A percentile compares a stretch with the other conserved stretches of the same genome.
These are phyloP conservation scores for Clitarchus hookeri DNA, from an alignment of 2,888 invertebrate genomes.

Conservation along the genomic window DNA sequence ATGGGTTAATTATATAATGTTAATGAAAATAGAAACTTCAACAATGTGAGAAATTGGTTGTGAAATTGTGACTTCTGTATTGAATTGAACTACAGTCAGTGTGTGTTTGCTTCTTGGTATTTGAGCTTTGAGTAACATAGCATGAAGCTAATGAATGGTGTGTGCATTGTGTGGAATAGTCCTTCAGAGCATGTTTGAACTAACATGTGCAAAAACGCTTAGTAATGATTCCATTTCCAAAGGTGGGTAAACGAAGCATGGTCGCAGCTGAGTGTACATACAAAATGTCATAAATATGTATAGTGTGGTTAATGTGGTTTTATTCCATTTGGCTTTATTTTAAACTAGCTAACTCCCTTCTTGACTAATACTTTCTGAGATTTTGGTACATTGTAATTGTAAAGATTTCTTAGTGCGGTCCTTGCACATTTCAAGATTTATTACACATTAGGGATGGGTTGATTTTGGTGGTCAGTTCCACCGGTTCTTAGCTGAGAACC, in stretches of 20 bases:
- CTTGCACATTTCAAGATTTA: too few species aligned
- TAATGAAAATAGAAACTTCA: background rate
- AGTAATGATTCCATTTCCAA: too few species aligned
- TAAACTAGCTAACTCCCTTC: background rate
- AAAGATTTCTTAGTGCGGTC: too few species aligned
- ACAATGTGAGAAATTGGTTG: background rate
- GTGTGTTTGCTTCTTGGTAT: background rate
- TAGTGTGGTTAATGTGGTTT: too few species aligned
- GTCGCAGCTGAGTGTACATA: background rate
- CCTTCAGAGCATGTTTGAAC: background rate
- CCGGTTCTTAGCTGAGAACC: too few species aligned
- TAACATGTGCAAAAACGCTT: background rate
- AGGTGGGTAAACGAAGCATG: background rate
- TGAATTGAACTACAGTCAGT: background rate
- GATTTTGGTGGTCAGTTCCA: too few species aligned
- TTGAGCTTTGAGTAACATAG: background rate
- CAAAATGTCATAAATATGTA: background rate
- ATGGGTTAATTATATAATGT: too few species aligned
- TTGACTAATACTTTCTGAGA: background rate
- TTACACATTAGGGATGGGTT: too few species aligned
- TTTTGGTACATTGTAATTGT: background rate
- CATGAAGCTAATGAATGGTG: background rate
- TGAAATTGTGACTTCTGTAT: background rate
- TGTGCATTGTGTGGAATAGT: background rate
- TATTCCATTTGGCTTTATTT: background rate